A percentile compares a stretch with the other conserved stretches of the same genome.
Conservation (phyloP, 92 coral and sea anemone species). For the Siderastrea radians region DNA sequence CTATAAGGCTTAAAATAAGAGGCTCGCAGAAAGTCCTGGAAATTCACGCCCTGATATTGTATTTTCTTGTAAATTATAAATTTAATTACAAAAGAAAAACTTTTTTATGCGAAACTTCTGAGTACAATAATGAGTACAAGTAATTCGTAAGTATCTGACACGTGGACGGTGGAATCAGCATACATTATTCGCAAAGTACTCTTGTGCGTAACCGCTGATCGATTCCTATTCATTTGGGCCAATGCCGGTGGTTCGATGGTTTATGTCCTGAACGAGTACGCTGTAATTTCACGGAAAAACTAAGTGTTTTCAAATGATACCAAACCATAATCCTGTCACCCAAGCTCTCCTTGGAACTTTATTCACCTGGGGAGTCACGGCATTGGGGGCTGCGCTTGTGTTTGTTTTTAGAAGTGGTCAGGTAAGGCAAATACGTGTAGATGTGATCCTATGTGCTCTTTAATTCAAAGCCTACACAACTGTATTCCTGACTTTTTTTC, state of each 20-base stretch:
- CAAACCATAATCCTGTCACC: conserved; percentile 81
- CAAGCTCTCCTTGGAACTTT: conserved; percentile 96
- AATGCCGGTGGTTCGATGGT: not conserved
- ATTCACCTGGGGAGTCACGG: conserved; percentile 98
- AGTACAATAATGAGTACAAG: too few relatives aligned
- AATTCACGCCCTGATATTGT: too few relatives aligned
- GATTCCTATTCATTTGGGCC: not conserved
- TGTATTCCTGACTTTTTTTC: not conserved
- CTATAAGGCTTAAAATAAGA: too few relatives aligned
- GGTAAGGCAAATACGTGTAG: conserved; percentile 45
- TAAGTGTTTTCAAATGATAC: conserved; percentile 71
- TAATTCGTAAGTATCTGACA: not conserved
- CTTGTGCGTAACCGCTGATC: conserved; percentile 4
- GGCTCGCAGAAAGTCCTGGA: too few relatives aligned
- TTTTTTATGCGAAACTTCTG: too few relatives aligned
- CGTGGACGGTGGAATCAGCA: conserved; percentile 23
- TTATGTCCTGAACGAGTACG: not conserved
- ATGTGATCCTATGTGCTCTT: too few relatives aligned
- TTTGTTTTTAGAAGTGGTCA: conserved; percentile 93
- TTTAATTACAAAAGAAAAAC: too few relatives aligned
- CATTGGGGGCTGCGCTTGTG: conserved; percentile 92
- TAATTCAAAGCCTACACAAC: too few relatives aligned
- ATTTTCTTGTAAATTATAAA: too few relatives aligned
- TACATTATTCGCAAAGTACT: not conserved
- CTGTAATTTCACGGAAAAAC: not conserved